These are phyloP conservation scores for Macrophya alboannulata DNA, from an alignment of 2,888 invertebrate species.

Conservation along the genomic window DNA sequence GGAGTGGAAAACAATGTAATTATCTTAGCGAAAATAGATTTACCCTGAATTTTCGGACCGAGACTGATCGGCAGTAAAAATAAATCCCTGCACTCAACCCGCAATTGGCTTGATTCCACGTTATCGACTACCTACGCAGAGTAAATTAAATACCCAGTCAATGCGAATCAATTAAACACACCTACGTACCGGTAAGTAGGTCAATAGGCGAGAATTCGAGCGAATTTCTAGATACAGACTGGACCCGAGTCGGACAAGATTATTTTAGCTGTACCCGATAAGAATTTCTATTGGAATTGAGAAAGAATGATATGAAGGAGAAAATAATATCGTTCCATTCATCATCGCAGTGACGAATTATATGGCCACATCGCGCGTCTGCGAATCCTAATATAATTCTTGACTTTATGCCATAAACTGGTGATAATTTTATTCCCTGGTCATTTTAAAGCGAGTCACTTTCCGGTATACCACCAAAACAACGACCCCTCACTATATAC, in stretches of 20 bases:
- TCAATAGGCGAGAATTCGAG: slow-evolving; percentile 39
- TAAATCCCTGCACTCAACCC: slow-evolving; percentile 5
- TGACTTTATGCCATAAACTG: background rate
- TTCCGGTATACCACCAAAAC: background rate
- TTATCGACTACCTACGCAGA: background rate
- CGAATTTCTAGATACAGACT: background rate
- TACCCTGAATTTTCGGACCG: background rate
- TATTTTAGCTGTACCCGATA: background rate
- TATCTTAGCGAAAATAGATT: background rate
- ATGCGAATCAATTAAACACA: slow-evolving; percentile 44
- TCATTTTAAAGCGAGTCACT: background rate
- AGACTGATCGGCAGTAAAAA: background rate
- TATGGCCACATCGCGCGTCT: background rate
- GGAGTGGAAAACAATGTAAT: background rate
- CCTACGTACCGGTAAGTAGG: slow-evolving; percentile 12
- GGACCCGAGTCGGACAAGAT: too few relatives aligned
- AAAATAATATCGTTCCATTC: background rate
- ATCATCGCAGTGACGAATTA: background rate
- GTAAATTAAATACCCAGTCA: slow-evolving; percentile 21
- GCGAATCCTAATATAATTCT: background rate
- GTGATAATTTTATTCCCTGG: background rate
- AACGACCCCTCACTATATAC: background rate
- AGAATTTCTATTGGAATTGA: background rate
- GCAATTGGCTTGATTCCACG: slow-evolving; percentile 41
- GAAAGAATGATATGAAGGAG: background rate